phyloP scores from a whole-genome alignment of 1,140 invertebrate species.

The Heliconius hewitsoni region DNA sequence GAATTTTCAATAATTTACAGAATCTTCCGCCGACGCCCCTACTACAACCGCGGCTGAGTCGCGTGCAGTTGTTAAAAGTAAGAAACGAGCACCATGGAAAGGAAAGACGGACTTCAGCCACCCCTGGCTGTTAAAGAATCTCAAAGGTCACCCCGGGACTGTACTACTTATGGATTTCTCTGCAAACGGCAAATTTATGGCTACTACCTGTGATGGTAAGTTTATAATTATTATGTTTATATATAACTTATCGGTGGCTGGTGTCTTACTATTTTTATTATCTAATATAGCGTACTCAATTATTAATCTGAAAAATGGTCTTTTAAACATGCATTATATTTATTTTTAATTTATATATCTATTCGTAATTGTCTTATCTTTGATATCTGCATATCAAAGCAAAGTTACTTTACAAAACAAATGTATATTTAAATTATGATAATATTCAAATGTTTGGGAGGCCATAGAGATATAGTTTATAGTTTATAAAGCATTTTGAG shows the following conservation, averaged over 20 bases:
- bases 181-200: conserved; percentile 91
- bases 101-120: conserved; percentile 81
- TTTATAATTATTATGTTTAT: not conserved
- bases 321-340: conserved; percentile 7
- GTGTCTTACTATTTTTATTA: not conserved
- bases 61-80: conserved; percentile 56
- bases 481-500: not conserved
- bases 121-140: conserved; percentile 87
- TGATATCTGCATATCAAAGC: not conserved
- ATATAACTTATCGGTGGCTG: not conserved
- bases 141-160: conserved; percentile 90
- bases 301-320: conserved; percentile 6
- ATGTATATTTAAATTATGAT: not conserved
- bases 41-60: conserved; percentile 47
- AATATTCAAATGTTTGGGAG: conserved; percentile 4
- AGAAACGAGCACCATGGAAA: conserved; percentile 68
- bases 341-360: not conserved
- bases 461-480: not conserved
- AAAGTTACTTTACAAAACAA: not conserved
- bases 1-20: conserved; percentile 44
- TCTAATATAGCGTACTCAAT: not conserved
- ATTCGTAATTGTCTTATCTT: not conserved
- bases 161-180: conserved; percentile 90
- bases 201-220: conserved; percentile 91
- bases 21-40: conserved; percentile 48